These are phyloP conservation scores for Platyura marginata DNA, from an alignment of 1,140 invertebrate genomes.

Conservation along the genomic window DNA sequence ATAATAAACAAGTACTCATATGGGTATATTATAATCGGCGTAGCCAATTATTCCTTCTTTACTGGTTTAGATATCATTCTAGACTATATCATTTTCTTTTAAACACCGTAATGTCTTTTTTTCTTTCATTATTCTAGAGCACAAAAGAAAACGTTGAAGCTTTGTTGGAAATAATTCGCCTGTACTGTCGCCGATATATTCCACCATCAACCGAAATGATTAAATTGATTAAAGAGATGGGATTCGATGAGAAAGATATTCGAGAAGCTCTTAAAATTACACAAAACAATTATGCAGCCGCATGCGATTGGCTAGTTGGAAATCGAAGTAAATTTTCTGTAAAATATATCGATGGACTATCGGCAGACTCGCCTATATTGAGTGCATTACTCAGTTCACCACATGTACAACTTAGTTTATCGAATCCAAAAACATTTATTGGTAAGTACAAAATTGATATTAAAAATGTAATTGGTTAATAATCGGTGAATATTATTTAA, in stretches of 20 bases:
- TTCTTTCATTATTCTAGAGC: conserved; percentile 9
- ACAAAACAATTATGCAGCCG: conserved; percentile 21
- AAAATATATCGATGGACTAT: conserved; percentile 18
- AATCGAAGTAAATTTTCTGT: conserved; percentile 17
- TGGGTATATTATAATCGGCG: too few relatives aligned
- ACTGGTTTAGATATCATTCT: too few relatives aligned
- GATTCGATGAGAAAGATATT: conserved; percentile 17
- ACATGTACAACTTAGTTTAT: conserved; percentile 21
- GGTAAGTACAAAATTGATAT: conserved; percentile 8
- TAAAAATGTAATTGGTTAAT: too few relatives aligned
- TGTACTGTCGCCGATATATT: conserved; percentile 20
- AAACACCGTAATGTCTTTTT: too few relatives aligned
- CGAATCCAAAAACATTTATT: conserved; percentile 22
- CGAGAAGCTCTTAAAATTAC: conserved; percentile 16
- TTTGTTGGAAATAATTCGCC: conserved; percentile 21
- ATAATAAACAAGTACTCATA: too few relatives aligned
- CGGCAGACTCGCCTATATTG: conserved; percentile 20
- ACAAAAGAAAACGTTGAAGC: conserved; percentile 18
- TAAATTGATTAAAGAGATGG: conserved; percentile 17
- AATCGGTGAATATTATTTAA: background rate
- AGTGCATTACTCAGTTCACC: conserved; percentile 22
- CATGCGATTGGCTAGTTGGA: conserved; percentile 23
- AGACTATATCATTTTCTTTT: too few relatives aligned
- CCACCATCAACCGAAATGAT: conserved; percentile 15
- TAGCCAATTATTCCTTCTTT: too few relatives aligned